Percentiles rank a stretch among this genome's conserved stretches.
Conservation (phyloP, 2,113 vertebrate genomes). For the Drymodes brunneopygia region DNA sequence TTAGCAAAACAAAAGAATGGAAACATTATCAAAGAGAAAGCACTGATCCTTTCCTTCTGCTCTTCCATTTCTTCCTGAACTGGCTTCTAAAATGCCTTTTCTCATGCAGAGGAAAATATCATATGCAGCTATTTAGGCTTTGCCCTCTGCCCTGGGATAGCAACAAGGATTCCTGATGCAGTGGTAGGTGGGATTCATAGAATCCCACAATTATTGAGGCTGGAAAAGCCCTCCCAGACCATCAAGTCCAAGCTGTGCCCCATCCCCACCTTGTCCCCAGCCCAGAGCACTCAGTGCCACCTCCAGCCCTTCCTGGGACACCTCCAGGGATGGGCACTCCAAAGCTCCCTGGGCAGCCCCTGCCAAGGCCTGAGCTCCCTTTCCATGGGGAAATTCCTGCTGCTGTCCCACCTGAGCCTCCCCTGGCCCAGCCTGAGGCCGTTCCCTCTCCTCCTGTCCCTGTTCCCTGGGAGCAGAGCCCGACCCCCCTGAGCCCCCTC, state of each 20-base stretch:
- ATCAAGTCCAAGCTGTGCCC: rapidly evolving
- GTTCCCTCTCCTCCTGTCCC: not conserved
- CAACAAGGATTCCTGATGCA: not conserved
- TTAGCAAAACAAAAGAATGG: not conserved
- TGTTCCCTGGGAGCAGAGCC: not conserved
- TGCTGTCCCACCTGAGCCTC: not conserved
- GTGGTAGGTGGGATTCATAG: not conserved
- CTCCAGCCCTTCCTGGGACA: not conserved
- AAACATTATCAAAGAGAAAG: not conserved
- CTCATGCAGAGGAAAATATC: not conserved
- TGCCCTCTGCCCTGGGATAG: not conserved
- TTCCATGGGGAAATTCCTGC: not conserved
- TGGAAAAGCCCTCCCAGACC: not conserved
- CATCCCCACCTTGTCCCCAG: not conserved
- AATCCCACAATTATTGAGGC: not conserved
- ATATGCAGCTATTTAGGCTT: not conserved
- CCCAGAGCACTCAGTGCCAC: not conserved
- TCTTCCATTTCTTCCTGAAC: not conserved
- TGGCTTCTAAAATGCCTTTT: not conserved
- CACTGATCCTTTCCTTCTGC: not conserved
- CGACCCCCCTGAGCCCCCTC: not conserved
- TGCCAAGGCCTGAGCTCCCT: not conserved
- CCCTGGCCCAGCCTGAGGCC: not conserved
- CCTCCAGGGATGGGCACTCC: not conserved
- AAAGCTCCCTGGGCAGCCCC: not conserved